Evolutionary conservation across 1,140 invertebrate species (phyloP), one percentile per base, ranked within the genome.

Genomic region (Periplaneta americana): DNA sequence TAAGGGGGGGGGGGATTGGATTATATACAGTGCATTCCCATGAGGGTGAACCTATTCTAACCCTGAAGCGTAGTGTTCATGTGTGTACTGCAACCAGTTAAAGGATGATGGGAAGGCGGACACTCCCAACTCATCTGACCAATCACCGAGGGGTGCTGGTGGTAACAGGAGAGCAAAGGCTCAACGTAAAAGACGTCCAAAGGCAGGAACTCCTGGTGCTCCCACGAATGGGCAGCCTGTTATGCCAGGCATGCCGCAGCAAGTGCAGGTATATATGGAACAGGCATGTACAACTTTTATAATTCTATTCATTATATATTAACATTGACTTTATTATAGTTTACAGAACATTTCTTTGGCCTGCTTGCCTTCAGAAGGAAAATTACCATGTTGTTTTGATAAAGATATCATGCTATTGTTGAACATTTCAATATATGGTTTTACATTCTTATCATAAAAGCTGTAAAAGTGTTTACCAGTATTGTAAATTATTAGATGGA

Each of bases 71-170:
- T 86, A 86, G 86, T 87, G 86, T 85, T 84, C 85, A 83, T 87
- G 86, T 86, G 85, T 86, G 83, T 85, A 85, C 84, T 86, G 85
- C 83, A 85, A 86, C 76, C 85, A 88, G 86, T 85, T 88, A 87
- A 90, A 91, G 87, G 88, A 91, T 84, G 89, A 89, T 85, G 87
- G 88, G 87, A 91, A 91, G 85, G 91, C 89, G 35, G 91, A 91
- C 83, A 92, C 89, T 74, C 91, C 91, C 6, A 89, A 89, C 8
- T 91, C 89, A 22, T 89, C 90, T 80, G 90, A 92, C 85, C 91
- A 92, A 83, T 86, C 87, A 15, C 91, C 91, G n/a, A 88, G 91
- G 18, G 84, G 82, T 33, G 85, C 85, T 15, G 80, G 81, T 85
- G 83, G 84, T 83, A 66, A 82, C 28, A 84, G 85, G 78, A 78